phyloP scores from a whole-genome alignment of 2,888 invertebrate species.

The Melanostoma scalare region DNA sequence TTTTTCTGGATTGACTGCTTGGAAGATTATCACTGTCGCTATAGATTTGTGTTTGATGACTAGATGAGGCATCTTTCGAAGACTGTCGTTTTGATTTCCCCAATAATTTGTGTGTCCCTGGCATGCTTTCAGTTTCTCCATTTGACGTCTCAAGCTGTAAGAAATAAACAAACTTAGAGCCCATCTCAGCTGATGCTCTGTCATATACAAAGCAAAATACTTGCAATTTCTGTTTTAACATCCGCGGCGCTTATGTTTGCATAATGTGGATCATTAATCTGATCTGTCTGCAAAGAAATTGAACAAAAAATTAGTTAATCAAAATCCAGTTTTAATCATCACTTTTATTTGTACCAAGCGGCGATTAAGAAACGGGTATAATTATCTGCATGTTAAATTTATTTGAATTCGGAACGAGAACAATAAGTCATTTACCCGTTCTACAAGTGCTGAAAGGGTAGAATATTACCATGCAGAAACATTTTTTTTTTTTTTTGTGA shows the following conservation, averaged over 20 bases:
- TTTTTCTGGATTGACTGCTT: conserved; percentile 24
- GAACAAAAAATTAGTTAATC: conserved; percentile 19
- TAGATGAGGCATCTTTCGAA: conserved; percentile 29
- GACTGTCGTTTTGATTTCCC: conserved; percentile 30
- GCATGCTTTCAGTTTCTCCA: conserved; percentile 40
- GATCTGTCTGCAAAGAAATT: conserved; percentile 35
- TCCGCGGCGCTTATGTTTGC: conserved; percentile 80
- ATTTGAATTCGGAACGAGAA: conserved; percentile 11
- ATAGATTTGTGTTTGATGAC: conserved; percentile 31
- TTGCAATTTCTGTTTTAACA: conserved; percentile 81
- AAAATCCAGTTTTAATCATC: background rate
- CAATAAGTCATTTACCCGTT: background rate
- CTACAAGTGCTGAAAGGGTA: background rate
- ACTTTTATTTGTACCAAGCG: background rate
- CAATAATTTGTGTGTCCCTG: conserved; percentile 4
- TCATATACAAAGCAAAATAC: conserved; percentile 66
- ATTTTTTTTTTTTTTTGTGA: conserved; percentile 9
- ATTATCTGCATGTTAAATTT: conserved; percentile 31
- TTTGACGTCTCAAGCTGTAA: conserved; percentile 55
- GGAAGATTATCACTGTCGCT: conserved; percentile 55
- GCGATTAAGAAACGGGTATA: background rate
- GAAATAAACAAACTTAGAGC: background rate
- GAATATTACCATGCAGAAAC: background rate
- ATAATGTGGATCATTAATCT: conserved; percentile 48
- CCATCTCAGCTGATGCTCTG: background rate